These are phyloP conservation scores for Rhinogobio ventralis DNA, from an alignment of 2,797 vertebrate genomes.

Conservation along the genomic window DNA sequence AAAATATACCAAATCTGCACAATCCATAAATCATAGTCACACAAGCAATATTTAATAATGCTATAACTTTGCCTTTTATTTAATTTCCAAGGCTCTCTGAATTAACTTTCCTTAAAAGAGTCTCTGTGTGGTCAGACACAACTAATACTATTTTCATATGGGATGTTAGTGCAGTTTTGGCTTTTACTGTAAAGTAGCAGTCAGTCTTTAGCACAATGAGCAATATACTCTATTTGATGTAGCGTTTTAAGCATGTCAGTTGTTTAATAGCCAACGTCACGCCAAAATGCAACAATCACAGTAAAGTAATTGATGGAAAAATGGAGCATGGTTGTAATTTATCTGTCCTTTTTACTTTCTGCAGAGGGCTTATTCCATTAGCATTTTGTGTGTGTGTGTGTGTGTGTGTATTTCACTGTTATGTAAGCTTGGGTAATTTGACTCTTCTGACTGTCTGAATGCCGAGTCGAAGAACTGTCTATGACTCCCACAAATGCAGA, in stretches of 20 bases:
- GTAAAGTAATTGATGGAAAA: slow-evolving; percentile 70
- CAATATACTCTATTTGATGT: slow-evolving; percentile 13
- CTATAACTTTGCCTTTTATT: slow-evolving; percentile 51
- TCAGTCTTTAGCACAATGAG: slow-evolving; percentile 47
- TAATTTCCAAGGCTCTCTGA: slow-evolving; percentile 2
- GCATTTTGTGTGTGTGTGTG: slow-evolving; percentile 50
- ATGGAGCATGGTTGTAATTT: slow-evolving; percentile 56
- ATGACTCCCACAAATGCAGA: slow-evolving; percentile 37
- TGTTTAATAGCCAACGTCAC: slow-evolving; percentile 32
- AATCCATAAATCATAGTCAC: slow-evolving; percentile 56
- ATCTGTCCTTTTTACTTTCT: slow-evolving; percentile 62
- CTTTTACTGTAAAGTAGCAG: slow-evolving; percentile 55
- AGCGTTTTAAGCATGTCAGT: background rate
- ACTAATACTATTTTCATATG: slow-evolving; percentile 50
- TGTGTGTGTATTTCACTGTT: slow-evolving; percentile 59
- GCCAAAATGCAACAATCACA: slow-evolving; percentile 63
- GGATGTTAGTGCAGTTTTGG: slow-evolving; percentile 49
- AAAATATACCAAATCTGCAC: slow-evolving; percentile 54
- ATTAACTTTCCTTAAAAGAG: slow-evolving; percentile 43
- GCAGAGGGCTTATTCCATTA: slow-evolving; percentile 71
- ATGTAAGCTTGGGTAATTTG: slow-evolving; percentile 67
- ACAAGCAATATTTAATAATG: slow-evolving; percentile 38
- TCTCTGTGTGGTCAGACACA: slow-evolving; percentile 30
- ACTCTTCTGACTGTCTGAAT: slow-evolving; percentile 52
- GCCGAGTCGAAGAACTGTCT: slow-evolving; percentile 13